Evolutionary conservation across 2,797 vertebrate genomes (phyloP).

Genomic region (Clamator glandarius): DNA sequence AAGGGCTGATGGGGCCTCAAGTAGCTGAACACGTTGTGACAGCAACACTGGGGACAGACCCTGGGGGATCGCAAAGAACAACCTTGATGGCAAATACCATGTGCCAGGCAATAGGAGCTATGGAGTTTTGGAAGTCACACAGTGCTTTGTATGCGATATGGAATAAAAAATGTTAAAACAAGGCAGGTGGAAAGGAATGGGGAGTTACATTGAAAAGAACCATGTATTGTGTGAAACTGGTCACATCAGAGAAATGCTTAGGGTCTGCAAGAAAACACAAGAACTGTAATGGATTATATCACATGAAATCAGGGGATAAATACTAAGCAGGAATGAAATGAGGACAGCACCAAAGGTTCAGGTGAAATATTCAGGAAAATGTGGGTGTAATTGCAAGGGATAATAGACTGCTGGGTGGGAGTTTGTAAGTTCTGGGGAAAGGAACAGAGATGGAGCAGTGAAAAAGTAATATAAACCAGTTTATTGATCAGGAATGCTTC

Average conservation of each 20-base stretch:
- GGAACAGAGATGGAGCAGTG: not conserved
- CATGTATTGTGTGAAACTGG: accelerated
- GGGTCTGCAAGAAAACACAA: not conserved
- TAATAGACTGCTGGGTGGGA: not conserved
- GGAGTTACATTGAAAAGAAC: not conserved
- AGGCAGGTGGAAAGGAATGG: not conserved
- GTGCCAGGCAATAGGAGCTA: not conserved
- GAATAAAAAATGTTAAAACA: not conserved
- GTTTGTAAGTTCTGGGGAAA: not conserved
- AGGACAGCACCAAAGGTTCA: not conserved
- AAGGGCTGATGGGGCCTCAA: not conserved
- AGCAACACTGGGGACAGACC: not conserved
- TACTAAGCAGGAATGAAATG: not conserved
- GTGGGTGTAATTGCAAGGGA: not conserved
- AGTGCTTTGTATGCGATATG: not conserved
- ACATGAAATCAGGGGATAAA: not conserved
- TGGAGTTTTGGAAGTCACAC: not conserved
- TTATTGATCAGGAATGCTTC: not conserved
- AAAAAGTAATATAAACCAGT: not conserved
- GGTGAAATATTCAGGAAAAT: not conserved
- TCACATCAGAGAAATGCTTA: not conserved
- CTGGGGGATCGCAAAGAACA: not conserved
- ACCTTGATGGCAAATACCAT: not conserved
- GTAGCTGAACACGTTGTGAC: not conserved
- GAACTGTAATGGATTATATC: not conserved